Evolutionary conservation across 1,140 invertebrate species (phyloP).

Genomic region (Epicauta chinensis): DNA sequence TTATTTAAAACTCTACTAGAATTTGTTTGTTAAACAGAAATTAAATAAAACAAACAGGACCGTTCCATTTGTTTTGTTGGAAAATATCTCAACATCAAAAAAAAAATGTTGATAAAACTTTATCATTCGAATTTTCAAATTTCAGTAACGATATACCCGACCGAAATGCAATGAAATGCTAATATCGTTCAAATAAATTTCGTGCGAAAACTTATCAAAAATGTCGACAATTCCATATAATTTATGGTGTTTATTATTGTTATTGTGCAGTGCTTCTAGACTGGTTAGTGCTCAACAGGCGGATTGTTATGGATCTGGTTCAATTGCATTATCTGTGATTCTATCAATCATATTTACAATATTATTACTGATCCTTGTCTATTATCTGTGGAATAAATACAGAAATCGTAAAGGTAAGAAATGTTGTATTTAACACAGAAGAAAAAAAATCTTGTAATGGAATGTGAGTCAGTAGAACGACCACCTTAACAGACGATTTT

Average conservation of each 20-base stretch:
- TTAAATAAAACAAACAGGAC: too few species aligned
- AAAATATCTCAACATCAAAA: too few species aligned
- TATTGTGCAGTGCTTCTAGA: conserved; percentile 2
- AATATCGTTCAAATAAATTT: neutral
- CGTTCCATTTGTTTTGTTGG: too few species aligned
- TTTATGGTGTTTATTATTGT: neutral
- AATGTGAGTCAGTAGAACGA: conserved; percentile 15
- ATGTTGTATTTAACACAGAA: neutral
- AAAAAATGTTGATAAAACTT: too few species aligned
- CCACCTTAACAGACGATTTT: conserved; percentile 3
- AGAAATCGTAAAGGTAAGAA: conserved; percentile 21
- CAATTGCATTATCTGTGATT: conserved; percentile 20
- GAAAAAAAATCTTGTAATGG: neutral
- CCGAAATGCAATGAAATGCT: neutral
- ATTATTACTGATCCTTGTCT: conserved; percentile 1
- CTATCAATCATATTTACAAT: conserved; percentile 19
- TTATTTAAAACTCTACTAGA: too few species aligned
- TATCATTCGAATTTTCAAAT: too few species aligned
- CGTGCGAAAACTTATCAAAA: too few species aligned
- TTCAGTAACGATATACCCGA: neutral
- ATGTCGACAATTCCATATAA: neutral
- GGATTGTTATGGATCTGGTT: conserved; percentile 19
- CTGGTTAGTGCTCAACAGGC: conserved; percentile 2
- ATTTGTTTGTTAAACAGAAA: too few species aligned
- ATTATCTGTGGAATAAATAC: conserved; percentile 18